These are phyloP conservation scores for Prunella himalayana DNA, from an alignment of 2,113 vertebrate genomes.

Conservation along the genomic window DNA sequence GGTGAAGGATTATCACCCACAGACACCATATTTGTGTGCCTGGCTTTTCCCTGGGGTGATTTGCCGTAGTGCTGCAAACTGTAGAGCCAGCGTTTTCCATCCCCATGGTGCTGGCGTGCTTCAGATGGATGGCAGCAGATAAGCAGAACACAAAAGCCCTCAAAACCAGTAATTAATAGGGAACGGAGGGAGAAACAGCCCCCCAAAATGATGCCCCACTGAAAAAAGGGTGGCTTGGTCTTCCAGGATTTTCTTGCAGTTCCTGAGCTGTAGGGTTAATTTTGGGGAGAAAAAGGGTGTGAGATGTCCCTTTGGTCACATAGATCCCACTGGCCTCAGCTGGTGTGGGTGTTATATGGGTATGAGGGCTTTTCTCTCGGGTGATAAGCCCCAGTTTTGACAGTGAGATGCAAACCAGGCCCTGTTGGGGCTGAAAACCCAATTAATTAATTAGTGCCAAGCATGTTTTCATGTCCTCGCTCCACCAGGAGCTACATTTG, in stretches of 20 bases:
- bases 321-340: background rate
- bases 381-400: background rate
- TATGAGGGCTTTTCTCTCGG: background rate
- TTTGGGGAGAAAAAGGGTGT: background rate
- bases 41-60: background rate
- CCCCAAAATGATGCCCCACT: accelerated
- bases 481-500: background rate
- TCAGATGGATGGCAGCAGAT: background rate
- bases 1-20: background rate
- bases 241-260: background rate
- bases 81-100: background rate
- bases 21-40: background rate
- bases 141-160: background rate
- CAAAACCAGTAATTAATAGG: background rate
- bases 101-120: background rate
- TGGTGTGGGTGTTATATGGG: background rate
- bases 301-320: background rate
- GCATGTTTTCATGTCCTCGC: background rate
- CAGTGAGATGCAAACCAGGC: background rate
- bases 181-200: background rate
- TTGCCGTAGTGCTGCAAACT: background rate
- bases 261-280: background rate
- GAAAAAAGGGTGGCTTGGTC: background rate
- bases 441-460: background rate
- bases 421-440: background rate